Evolutionary conservation across 1,140 invertebrate genomes (phyloP).

Genomic region (Holcopasites calliopsidis): DNA sequence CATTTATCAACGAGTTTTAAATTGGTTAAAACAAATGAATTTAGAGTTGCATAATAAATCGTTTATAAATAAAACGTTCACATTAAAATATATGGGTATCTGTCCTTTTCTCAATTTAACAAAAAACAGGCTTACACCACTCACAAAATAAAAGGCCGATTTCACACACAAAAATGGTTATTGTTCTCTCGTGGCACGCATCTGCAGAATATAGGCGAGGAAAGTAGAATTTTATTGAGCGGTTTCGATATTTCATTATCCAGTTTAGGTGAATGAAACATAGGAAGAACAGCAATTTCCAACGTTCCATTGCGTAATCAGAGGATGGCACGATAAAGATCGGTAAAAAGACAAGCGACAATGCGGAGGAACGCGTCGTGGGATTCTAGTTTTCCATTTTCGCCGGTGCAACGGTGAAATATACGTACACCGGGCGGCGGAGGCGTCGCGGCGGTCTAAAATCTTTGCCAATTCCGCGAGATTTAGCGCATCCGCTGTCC

Average conservation of each 20-base stretch:
- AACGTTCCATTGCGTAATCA: conserved; percentile 27
- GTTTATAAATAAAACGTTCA: no score
- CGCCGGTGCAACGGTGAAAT: background rate
- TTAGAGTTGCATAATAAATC: no score
- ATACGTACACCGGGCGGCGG: no score
- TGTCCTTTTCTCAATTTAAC: no score
- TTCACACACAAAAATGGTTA: no score
- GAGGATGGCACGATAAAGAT: conserved; percentile 18
- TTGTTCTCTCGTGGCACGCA: no score
- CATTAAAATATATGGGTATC: no score
- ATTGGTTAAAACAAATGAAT: no score
- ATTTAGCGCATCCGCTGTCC: conserved; percentile 26
- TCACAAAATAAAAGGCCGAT: no score
- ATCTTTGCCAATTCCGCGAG: conserved; percentile 39
- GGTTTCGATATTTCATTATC: background rate
- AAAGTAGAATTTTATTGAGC: background rate
- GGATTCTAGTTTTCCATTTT: conserved; percentile 16
- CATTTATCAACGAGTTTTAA: no score
- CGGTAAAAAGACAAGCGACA: conserved; percentile 14
- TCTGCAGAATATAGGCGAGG: no score
- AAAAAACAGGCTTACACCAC: no score
- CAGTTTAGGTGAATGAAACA: background rate
- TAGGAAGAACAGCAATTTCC: background rate
- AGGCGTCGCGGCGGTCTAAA: conserved; percentile 5
- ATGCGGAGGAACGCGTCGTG: background rate